Evolutionary conservation across 2,888 invertebrate species (phyloP).

Genomic region (Cheilosia urbana): DNA sequence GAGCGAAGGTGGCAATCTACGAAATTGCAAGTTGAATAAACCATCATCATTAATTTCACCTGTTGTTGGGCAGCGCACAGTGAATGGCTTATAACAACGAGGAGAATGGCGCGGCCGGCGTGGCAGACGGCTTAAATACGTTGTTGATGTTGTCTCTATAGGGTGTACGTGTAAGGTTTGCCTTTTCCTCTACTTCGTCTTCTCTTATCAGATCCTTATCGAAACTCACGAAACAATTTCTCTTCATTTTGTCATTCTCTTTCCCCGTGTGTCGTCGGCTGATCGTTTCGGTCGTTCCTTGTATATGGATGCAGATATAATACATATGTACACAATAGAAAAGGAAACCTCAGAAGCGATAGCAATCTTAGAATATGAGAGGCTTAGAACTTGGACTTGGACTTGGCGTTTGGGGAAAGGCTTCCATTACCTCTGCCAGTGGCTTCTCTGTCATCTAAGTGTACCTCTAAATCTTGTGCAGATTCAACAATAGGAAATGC

Average conservation of each 20-base stretch:
- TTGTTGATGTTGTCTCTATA: conserved; percentile 62
- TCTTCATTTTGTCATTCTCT: conserved; percentile 59
- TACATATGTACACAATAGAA: conserved; percentile 54
- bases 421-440: conserved; percentile 17
- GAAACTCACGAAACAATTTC: conserved; percentile 72
- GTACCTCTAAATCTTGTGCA: conserved; percentile 66
- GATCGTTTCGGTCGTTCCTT: background rate
- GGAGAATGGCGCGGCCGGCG: conserved; percentile 12
- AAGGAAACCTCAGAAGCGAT: conserved; percentile 58
- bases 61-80: conserved; percentile 29
- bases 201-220: conserved; percentile 72
- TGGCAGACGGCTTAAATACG: conserved; percentile 42
- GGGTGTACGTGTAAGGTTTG: conserved; percentile 67
- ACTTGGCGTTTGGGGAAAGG: conserved; percentile 38
- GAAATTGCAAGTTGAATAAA: conserved; percentile 73
- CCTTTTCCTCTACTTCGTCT: conserved; percentile 43
- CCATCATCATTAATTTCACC: conserved; percentile 72
- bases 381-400: conserved; percentile 59
- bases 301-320: conserved; percentile 34
- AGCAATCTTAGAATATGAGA: conserved; percentile 54
- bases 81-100: conserved; percentile 24
- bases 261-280: background rate
- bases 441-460: conserved; percentile 61
- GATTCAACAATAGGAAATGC: conserved; percentile 62
- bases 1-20: conserved; percentile 59